phyloP scores from a whole-genome alignment of 2,888 invertebrate species.

The Coleophora flavipennella region DNA sequence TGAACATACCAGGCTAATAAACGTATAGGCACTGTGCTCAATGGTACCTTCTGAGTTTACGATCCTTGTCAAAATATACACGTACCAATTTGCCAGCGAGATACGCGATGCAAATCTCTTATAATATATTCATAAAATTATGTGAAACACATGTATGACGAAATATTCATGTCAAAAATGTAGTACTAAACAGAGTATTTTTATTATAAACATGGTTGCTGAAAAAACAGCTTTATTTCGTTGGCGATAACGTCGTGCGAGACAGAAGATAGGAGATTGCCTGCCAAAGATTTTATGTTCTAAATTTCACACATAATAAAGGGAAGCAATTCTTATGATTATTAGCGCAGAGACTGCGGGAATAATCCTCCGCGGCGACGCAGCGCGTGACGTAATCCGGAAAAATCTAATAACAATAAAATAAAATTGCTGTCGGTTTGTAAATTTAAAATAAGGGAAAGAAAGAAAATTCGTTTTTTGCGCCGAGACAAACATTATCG shows the following conservation, averaged over 20 bases:
- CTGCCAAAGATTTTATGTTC: constrained; percentile 48
- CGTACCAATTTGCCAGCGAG: constrained; percentile 15
- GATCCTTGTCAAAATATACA: constrained; percentile 15
- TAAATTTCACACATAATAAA: constrained; percentile 71
- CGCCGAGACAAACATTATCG: constrained; percentile 63
- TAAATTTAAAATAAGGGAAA: constrained; percentile 64
- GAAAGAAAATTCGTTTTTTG: constrained; percentile 64
- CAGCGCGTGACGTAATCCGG: constrained; percentile 68
- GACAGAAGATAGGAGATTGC: constrained; percentile 23
- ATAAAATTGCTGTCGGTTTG: constrained; percentile 70
- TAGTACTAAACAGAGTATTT: constrained; percentile 40
- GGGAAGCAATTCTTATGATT: constrained; percentile 71
- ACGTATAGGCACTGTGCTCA: constrained; percentile 1
- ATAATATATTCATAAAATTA: constrained; percentile 61
- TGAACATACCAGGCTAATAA: not conserved
- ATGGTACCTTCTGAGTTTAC: not conserved
- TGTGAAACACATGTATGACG: constrained; percentile 49
- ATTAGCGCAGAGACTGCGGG: constrained; percentile 67
- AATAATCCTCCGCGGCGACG: constrained; percentile 66
- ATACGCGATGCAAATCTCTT: constrained; percentile 45
- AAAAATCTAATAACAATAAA: constrained; percentile 74
- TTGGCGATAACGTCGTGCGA: constrained; percentile 22
- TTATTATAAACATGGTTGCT: constrained; percentile 25
- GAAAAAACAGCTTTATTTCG: constrained; percentile 36
- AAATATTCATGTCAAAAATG: constrained; percentile 48